phyloP scores from a whole-genome alignment of 2,888 invertebrate species.

The Drosophila demipolita region DNA sequence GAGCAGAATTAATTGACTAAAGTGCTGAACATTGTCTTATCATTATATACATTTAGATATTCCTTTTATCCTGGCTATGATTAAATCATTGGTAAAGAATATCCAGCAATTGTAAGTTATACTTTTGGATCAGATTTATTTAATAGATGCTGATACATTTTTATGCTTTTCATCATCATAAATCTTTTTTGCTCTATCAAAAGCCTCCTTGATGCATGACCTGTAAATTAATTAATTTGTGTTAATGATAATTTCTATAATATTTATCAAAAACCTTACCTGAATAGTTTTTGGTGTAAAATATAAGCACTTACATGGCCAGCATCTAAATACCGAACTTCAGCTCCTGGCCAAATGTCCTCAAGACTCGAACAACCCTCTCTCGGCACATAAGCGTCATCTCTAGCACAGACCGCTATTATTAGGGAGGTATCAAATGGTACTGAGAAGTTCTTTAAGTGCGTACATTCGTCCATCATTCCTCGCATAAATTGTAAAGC shows the following conservation, averaged over 20 bases:
- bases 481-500: constrained; percentile 97
- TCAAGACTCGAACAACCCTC: constrained; percentile 92
- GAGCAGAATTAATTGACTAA: background rate
- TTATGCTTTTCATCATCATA: constrained; percentile 75
- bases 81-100: background rate
- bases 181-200: constrained; percentile 88
- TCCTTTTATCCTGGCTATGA: background rate
- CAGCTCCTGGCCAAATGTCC: constrained; percentile 97
- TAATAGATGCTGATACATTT: constrained; percentile 74
- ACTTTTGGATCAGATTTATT: constrained; percentile 67
- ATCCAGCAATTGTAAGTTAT: background rate
- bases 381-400: constrained; percentile 96
- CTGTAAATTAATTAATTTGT: constrained; percentile 85
- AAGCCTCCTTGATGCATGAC: constrained; percentile 91
- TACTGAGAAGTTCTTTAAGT: constrained; percentile 95
- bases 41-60: background rate
- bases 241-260: background rate
- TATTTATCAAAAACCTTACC: constrained; percentile 86
- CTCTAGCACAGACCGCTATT: constrained; percentile 95
- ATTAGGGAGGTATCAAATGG: constrained; percentile 95
- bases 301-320: constrained; percentile 96
- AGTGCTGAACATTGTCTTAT: background rate
- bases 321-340: constrained; percentile 94
- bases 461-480: constrained; percentile 99
- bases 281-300: constrained; percentile 93